These are phyloP conservation scores for Leuctra nigra DNA, from an alignment of 2,888 invertebrate species.

Conservation along the genomic window DNA sequence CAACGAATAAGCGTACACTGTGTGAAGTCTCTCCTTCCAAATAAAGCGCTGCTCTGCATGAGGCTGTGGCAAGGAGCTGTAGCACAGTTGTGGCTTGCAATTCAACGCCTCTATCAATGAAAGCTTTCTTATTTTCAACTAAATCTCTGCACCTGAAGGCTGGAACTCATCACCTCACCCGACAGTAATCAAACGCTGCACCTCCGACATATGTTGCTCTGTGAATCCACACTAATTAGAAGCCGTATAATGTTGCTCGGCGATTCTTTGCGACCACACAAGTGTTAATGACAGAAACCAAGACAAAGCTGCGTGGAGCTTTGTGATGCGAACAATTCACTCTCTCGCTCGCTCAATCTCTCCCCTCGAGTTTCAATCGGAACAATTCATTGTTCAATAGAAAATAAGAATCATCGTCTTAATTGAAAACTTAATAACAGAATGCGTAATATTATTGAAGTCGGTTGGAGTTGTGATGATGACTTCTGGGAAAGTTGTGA, in stretches of 20 bases:
- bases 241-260: conserved; percentile 1
- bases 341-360: conserved; percentile 9
- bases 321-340: too few relatives aligned
- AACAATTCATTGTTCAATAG: conserved; percentile 18
- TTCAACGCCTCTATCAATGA: too few relatives aligned
- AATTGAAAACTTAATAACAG: conserved; percentile 18
- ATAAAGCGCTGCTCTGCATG: too few relatives aligned
- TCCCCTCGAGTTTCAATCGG: conserved; percentile 6
- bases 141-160: too few relatives aligned
- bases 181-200: too few relatives aligned
- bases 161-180: too few relatives aligned
- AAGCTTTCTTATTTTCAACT: not conserved
- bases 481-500: too few relatives aligned
- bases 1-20: conserved; percentile 10
- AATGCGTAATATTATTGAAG: conserved; percentile 18
- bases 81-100: too few relatives aligned
- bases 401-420: conserved; percentile 20
- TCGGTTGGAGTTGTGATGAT: too few relatives aligned
- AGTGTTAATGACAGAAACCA: conserved; percentile 11
- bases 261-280: conserved; percentile 18
- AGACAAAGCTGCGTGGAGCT: not conserved
- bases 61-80: not conserved
- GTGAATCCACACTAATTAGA: conserved; percentile 11
- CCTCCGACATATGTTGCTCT: too few relatives aligned
- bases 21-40: too few relatives aligned